Base-by-base conservation (phyloP, 2,797 vertebrate genomes). In the Uromys caudimaculatus region DNA sequence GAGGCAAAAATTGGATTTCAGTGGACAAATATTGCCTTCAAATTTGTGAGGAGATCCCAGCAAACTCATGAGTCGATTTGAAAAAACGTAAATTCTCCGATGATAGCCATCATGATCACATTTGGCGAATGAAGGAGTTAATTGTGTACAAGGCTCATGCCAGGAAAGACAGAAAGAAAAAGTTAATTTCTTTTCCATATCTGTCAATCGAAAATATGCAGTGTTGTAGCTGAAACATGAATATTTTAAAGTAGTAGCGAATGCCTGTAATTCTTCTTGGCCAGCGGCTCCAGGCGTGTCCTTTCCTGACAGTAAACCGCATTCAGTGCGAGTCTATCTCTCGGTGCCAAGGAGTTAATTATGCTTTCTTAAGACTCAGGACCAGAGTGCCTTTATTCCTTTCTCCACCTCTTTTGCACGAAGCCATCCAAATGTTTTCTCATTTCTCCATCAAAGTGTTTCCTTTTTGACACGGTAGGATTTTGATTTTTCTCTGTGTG, bases 201-300 rank as follows among this genome's bases (percentile, higher is more conserved):
- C 92, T 97, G 89, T 97, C 95, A 95, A 60, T 91, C 95, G 91
- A 95, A 97, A 96, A 97, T 97, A 96, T 96, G 86, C 35, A 41
- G 58, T 95, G 92, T 91, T 96, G 90, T 91, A 91, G 89, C 83
- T 97, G 93, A 95, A 97, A 95, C 96, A 98, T 96, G 91, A 97
- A 97, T 97, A 96, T 97, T 98, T 98, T 97, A 96, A 96, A 96
- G 88, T 89, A 94, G 75, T 12, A 96, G 88, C 93, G 89, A 97
- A 95, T 95, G 97, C 94, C 79, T 98, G 41, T 95, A 97, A 97
- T 96, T 96, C 94, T 95, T 98, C 95, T 96, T 96, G 95, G 97
- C 87, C 95, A 86, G 93, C 1, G 16, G 71, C 95, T 97, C 90
- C 91, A 98, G 90, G 88, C 95, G 89, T 97, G 94, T 96, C 95